A percentile compares a stretch with the other conserved stretches of the same genome.
phyloP scores from a whole-genome alignment of 1,140 invertebrate genomes.

The Copidosoma floridanum region DNA sequence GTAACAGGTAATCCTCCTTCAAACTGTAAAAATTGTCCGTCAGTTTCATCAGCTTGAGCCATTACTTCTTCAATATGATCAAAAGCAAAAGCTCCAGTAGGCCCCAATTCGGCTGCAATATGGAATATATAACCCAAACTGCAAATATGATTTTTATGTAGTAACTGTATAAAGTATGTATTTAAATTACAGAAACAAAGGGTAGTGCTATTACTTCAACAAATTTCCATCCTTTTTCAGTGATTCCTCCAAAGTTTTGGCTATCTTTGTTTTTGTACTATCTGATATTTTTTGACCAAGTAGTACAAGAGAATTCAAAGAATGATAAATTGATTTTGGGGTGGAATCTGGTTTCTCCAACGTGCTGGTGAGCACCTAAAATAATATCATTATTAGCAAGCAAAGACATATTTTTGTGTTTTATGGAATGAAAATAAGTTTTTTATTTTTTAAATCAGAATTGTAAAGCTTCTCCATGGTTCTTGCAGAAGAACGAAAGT shows the following conservation, averaged over 20 bases:
- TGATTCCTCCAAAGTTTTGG: conserved; percentile 66
- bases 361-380: conserved; percentile 45
- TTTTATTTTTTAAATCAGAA: conserved; percentile 24
- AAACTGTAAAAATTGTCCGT: conserved; percentile 85
- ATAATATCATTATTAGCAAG: conserved; percentile 15
- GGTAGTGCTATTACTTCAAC: conserved; percentile 58
- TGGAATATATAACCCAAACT: conserved; percentile 84
- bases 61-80: conserved; percentile 87
- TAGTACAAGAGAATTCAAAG: conserved; percentile 44
- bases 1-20: conserved; percentile 79
- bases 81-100: conserved; percentile 69
- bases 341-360: conserved; percentile 55
- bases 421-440: conserved; percentile 1
- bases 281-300: conserved; percentile 51
- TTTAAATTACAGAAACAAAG: background rate
- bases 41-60: conserved; percentile 92
- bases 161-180: conserved; percentile 12
- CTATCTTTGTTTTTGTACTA: conserved; percentile 59
- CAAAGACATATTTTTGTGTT: conserved; percentile 5
- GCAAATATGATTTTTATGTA: background rate
- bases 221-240: conserved; percentile 78
- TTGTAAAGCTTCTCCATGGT: conserved; percentile 40
- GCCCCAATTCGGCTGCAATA: conserved; percentile 66
- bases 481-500: conserved; percentile 50
- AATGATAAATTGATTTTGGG: conserved; percentile 54